Evolutionary conservation across 2,113 vertebrate species (phyloP).

Genomic region (Crotalus horridus): DNA sequence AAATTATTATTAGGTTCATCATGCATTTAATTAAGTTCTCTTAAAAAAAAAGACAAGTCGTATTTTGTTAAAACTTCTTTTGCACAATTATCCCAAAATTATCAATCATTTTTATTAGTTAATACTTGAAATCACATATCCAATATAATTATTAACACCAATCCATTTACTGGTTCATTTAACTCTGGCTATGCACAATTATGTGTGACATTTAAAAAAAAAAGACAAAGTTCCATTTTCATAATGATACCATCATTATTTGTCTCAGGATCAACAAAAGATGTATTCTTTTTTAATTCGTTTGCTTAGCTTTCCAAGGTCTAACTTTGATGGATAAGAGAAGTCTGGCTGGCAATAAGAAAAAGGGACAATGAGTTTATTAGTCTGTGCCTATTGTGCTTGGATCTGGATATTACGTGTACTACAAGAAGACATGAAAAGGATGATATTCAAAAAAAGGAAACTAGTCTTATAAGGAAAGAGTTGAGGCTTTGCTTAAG

Average conservation of each 20-base stretch:
- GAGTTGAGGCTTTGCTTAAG: not conserved
- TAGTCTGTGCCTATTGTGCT: conserved; percentile 57
- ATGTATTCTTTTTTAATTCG: conserved; percentile 65
- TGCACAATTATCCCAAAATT: conserved; percentile 75
- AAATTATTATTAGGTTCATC: conserved; percentile 66
- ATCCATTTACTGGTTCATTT: conserved; percentile 74
- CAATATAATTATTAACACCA: conserved; percentile 71
- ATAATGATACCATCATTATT: conserved; percentile 61
- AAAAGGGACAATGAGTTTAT: conserved; percentile 41
- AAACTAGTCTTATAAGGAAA: conserved; percentile 28
- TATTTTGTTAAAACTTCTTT: conserved; percentile 70
- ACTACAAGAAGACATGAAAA: conserved; percentile 39
- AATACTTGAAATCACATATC: conserved; percentile 69
- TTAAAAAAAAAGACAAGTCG: conserved; percentile 65
- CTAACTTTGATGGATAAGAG: conserved; percentile 52
- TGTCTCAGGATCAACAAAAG: conserved; percentile 70
- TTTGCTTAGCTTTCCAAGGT: conserved; percentile 57
- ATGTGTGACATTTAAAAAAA: conserved; percentile 69
- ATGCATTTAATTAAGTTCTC: conserved; percentile 69
- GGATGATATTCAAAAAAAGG: conserved; percentile 22
- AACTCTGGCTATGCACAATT: conserved; percentile 71
- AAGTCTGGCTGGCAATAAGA: conserved; percentile 50
- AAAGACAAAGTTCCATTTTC: conserved; percentile 67
- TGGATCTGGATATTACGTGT: conserved; percentile 33
- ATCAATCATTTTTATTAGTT: conserved; percentile 78